These are phyloP conservation scores for Raja brachyura DNA, from an alignment of 2,113 vertebrate genomes.

Conservation along the genomic window DNA sequence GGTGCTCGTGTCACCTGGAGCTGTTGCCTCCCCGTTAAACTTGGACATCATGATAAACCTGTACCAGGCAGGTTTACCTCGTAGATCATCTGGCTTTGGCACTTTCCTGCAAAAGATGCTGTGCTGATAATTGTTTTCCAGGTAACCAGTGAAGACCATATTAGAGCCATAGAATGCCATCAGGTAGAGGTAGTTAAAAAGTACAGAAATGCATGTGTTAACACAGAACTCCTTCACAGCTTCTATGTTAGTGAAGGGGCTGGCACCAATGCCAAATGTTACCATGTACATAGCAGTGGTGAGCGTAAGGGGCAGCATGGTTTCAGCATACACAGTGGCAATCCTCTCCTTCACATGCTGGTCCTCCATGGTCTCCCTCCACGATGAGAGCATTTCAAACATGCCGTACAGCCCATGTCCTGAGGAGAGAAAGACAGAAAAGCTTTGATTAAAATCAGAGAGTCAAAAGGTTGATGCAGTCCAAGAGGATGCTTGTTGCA, in stretches of 20 bases:
- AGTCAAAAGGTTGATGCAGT: not conserved
- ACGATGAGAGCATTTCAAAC: conserved; percentile 97
- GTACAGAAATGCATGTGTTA: conserved; percentile 82
- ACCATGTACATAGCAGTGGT: conserved; percentile 94
- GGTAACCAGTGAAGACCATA: conserved; percentile 93
- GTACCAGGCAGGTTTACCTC: conserved; percentile 93
- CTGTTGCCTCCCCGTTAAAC: conserved; percentile 77
- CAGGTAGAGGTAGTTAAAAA: conserved; percentile 96
- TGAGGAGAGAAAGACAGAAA: conserved; percentile 57
- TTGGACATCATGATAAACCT: conserved; percentile 89
- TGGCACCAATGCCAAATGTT: conserved; percentile 94
- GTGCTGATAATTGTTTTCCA: conserved; percentile 97
- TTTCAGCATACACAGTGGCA: conserved; percentile 89
- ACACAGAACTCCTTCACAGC: conserved; percentile 95
- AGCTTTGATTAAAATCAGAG: conserved; percentile 42
- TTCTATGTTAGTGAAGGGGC: conserved; percentile 98
- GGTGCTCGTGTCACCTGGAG: conserved; percentile 69
- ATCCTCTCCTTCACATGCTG: conserved; percentile 97
- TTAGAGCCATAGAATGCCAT: conserved; percentile 96
- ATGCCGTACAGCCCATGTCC: conserved; percentile 95
- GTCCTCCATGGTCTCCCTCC: conserved; percentile 93
- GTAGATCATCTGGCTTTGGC: conserved; percentile 84
- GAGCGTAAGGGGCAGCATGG: conserved; percentile 93
- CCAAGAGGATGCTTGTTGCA: not conserved
- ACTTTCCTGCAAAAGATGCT: conserved; percentile 94